Base-by-base conservation (phyloP, 2,113 vertebrate species). In the Centropus unirufus region DNA sequence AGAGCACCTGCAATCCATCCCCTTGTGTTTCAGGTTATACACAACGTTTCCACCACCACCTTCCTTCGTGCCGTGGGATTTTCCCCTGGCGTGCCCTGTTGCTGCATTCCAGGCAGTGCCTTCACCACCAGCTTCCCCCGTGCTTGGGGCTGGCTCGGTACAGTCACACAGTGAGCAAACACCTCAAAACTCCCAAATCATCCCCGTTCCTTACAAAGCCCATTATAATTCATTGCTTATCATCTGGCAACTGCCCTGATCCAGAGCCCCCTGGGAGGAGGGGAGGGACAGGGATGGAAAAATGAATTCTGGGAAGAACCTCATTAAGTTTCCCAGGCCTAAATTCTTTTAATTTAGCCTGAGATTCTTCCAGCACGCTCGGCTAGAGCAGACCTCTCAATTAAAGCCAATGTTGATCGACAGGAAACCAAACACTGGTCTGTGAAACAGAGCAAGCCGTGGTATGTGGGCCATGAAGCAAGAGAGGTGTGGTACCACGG, bases 1-100 rank as follows among this genome's bases (percentile, higher is more conserved):
- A 83, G 58, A 91, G 67, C 87, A 91, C 77, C 87, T 89, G 87
- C 54, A 91, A 66, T 58, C 1, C 2, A 87, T 84, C 49, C 42
- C 59, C 6, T 2, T 2, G 67, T 1, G 4, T 88, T 86, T 86
- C 4, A 0, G 81, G 72, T 73, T 34, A 58, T 42, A 73, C 12
- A 19, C 81, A 87, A 89, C 55, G 75, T 79, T 85, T 73, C 70
- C 34, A 49, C 22, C 34, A 49, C 22, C 70, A 64, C 44, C 11
- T 1, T 36, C 14, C 24, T 29, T 64, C 3, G 0, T 19, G 10
- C 1, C 17, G 39, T n/a, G 34, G 3, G 4, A 42, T 8, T 11
- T 14, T 2, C 21, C 36, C 57, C 6, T 9, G 7, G 7, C 0
- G 3, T 14, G 36, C 30, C 57, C 52, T 16, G 46, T 4, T 52